Percentiles rank a stretch among this genome's conserved stretches.
Conservation (phyloP, 2,797 vertebrate genomes). For the Sebastiscus albofasciatus region DNA sequence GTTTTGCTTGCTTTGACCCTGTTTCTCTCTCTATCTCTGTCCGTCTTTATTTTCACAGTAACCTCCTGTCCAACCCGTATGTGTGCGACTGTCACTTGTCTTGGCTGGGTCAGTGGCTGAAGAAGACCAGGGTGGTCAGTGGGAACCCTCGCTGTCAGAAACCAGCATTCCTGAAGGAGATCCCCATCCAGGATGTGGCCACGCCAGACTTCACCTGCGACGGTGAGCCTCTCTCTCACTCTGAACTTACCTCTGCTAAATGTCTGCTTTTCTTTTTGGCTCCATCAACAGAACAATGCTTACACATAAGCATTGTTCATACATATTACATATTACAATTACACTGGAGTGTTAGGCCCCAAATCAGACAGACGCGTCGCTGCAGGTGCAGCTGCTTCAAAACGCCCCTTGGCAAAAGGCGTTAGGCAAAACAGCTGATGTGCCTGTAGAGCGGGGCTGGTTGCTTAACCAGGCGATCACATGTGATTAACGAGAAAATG, state of each 20-base stretch:
- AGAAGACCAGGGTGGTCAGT: slow-evolving; percentile 94
- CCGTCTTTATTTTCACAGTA: slow-evolving; percentile 77
- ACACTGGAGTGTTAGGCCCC: neutral
- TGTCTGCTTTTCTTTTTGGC: neutral
- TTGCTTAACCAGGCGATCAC: too few relatives aligned
- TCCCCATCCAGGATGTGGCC: slow-evolving; percentile 98
- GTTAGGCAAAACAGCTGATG: too few relatives aligned
- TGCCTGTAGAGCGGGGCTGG: rapidly evolving
- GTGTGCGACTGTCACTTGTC: slow-evolving; percentile 97
- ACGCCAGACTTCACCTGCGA: slow-evolving; percentile 96
- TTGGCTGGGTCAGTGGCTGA: slow-evolving; percentile 97
- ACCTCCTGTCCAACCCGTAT: slow-evolving; percentile 97
- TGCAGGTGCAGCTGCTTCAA: too few relatives aligned
- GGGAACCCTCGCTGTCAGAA: slow-evolving; percentile 98
- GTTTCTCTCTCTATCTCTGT: neutral
- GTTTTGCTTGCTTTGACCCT: neutral
- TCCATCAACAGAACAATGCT: neutral
- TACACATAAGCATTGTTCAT: neutral
- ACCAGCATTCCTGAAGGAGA: slow-evolving; percentile 97
- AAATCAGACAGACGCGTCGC: too few relatives aligned
- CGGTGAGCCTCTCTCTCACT: slow-evolving; percentile 78
- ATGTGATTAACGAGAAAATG: too few relatives aligned
- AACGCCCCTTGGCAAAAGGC: too few relatives aligned
- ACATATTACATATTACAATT: slow-evolving; percentile 2
- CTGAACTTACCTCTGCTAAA: neutral